Conservation (phyloP, 2,113 vertebrate genomes). For the Notiomystis cincta region DNA sequence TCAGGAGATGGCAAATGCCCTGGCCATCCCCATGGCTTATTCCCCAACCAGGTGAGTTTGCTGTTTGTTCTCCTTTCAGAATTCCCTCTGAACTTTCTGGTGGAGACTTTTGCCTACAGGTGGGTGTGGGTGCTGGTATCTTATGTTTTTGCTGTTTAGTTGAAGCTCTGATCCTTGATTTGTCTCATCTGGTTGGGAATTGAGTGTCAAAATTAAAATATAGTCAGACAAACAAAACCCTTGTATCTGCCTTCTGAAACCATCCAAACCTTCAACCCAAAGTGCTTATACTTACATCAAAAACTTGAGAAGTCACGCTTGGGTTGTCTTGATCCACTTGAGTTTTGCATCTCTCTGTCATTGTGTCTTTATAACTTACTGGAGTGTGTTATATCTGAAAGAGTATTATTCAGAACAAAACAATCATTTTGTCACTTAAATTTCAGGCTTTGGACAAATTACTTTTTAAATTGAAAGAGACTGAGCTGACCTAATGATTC, state of each 20-base stretch:
- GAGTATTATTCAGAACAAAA: neutral
- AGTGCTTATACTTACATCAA: neutral
- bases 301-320: neutral
- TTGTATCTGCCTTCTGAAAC: neutral
- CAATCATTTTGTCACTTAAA: neutral
- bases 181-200: neutral
- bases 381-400: neutral
- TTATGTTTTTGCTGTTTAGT: neutral
- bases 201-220: neutral
- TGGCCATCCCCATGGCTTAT: no score
- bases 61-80: neutral
- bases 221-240: rapidly evolving
- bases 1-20: neutral
- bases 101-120: neutral
- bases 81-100: neutral
- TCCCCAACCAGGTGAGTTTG: neutral
- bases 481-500: neutral
- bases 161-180: neutral
- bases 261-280: neutral
- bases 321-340: neutral
- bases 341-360: neutral
- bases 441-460: neutral
- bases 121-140: neutral
- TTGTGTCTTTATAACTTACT: neutral
- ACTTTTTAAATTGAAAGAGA: neutral